phyloP scores from a whole-genome alignment of 92 coral and sea anemone species.

The Phenganax stokvisi region DNA sequence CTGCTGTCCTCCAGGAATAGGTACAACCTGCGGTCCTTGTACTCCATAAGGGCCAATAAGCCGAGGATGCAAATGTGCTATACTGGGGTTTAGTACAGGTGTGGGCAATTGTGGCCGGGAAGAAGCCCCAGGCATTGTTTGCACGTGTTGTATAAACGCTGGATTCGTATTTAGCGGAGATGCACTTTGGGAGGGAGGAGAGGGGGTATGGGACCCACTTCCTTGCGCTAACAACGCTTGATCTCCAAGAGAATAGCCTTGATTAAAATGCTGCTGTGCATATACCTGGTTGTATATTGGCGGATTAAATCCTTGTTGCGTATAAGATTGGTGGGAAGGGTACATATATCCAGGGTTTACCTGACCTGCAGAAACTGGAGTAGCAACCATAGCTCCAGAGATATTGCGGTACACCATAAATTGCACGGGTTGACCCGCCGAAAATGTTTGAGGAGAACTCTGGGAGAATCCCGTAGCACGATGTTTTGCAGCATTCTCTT shows the following conservation, averaged over 20 bases:
- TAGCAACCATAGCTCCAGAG: slow-evolving; percentile 49
- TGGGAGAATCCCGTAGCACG: slow-evolving; percentile 67
- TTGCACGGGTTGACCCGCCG: slow-evolving; percentile 75
- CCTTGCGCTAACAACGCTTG: slow-evolving; percentile 22
- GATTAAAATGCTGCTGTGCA: slow-evolving; percentile 10
- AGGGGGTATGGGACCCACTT: slow-evolving; percentile 75
- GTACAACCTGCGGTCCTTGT: slow-evolving; percentile 28
- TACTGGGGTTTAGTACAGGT: slow-evolving; percentile 23
- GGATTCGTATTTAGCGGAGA: slow-evolving; percentile 60
- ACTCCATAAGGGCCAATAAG: slow-evolving; percentile 31
- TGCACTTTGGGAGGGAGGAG: slow-evolving; percentile 81
- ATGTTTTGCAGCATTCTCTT: slow-evolving; percentile 69
- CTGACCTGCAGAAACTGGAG: slow-evolving; percentile 59
- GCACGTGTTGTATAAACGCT: slow-evolving; percentile 23
- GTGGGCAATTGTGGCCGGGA: slow-evolving; percentile 33
- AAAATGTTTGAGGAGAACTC: slow-evolving; percentile 73
- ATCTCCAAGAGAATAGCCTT: slow-evolving; percentile 22
- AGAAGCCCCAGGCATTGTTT: slow-evolving; percentile 25
- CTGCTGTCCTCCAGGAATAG: slow-evolving; percentile 31
- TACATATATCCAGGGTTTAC: slow-evolving; percentile 47
- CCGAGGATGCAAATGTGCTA: slow-evolving; percentile 26
- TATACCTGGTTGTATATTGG: slow-evolving; percentile 58
- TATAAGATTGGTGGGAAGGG: slow-evolving; percentile 41
- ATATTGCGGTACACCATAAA: slow-evolving; percentile 70
- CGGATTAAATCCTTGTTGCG: slow-evolving; percentile 43